A percentile compares a stretch with the other conserved stretches of the same genome.
These are phyloP conservation scores for Myotis daubentonii DNA, from an alignment of 2,797 vertebrate species.

Conservation along the genomic window DNA sequence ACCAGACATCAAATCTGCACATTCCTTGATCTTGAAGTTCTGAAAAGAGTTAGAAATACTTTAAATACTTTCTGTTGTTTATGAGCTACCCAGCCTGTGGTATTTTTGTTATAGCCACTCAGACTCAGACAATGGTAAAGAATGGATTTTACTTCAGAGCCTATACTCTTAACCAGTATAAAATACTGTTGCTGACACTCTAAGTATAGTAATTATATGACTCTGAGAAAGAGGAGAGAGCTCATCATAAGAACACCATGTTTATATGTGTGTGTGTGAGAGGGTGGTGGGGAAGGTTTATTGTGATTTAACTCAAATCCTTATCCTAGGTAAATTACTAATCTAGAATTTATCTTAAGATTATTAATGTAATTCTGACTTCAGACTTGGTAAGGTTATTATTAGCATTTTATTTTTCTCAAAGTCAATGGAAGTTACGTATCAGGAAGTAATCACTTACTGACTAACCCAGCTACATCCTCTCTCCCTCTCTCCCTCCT, in stretches of 20 bases:
- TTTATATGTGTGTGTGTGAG: background rate
- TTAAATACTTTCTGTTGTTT: background rate
- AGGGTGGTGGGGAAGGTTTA: background rate
- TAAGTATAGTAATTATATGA: slow-evolving; percentile 3
- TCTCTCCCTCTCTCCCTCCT: background rate
- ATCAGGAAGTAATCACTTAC: background rate
- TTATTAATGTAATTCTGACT: slow-evolving; percentile 12
- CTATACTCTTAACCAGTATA: background rate
- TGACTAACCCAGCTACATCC: background rate
- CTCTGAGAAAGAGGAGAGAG: background rate
- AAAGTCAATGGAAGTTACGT: slow-evolving; percentile 27
- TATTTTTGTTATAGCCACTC: slow-evolving; percentile 7
- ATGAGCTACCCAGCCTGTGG: background rate
- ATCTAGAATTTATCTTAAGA: slow-evolving; percentile 51
- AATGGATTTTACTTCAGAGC: slow-evolving; percentile 37
- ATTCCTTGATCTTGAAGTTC: background rate
- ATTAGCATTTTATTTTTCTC: slow-evolving; percentile 56
- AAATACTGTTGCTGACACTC: background rate
- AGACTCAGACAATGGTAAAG: background rate
- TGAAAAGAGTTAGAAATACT: background rate
- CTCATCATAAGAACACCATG: background rate
- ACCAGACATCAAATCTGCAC: background rate
- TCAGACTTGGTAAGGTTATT: slow-evolving; percentile 18
- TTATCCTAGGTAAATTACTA: slow-evolving; percentile 38
- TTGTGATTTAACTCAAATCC: slow-evolving; percentile 23